Percentiles rank a stretch among this genome's conserved stretches.
Conservation (phyloP, 2,797 vertebrate genomes). For the Micromesistius poutassou region DNA sequence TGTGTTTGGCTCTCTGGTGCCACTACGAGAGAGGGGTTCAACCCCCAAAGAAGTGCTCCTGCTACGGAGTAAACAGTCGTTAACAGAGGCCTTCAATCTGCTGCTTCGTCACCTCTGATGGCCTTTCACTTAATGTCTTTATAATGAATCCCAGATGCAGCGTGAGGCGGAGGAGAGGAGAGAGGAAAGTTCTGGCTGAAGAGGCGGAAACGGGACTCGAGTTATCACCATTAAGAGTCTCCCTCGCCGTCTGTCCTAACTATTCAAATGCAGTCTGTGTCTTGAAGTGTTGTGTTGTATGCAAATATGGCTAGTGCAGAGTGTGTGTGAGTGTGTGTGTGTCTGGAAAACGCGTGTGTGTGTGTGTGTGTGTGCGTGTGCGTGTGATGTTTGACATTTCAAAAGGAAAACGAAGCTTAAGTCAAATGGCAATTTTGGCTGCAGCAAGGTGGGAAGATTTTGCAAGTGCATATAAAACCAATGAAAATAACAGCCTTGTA, state of each 20-base stretch:
- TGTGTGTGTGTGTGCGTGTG: background rate
- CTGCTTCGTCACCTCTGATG: conserved; percentile 59
- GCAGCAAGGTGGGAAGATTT: background rate
- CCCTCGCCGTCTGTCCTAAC: conserved; percentile 15
- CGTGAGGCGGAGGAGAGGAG: conserved; percentile 19
- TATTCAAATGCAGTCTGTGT: conserved; percentile 18
- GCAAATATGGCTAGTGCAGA: background rate
- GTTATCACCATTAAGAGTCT: conserved; percentile 38
- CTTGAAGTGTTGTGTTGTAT: conserved; percentile 10
- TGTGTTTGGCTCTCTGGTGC: conserved; percentile 19
- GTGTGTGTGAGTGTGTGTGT: background rate
- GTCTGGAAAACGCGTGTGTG: background rate
- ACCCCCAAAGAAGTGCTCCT: conserved; percentile 28
- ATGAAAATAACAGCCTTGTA: background rate
- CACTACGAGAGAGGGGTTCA: conserved; percentile 2
- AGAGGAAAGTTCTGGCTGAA: conserved; percentile 30
- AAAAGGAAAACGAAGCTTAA: background rate
- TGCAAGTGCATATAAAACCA: background rate
- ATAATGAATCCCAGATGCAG: conserved; percentile 60
- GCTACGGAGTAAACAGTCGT: conserved; percentile 63
- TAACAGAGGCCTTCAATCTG: conserved; percentile 59
- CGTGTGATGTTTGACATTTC: background rate
- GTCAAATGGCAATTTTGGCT: background rate
- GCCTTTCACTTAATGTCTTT: conserved; percentile 50
- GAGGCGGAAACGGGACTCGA: conserved; percentile 42